Conservation (phyloP, 2,113 vertebrate species). For the Otis tarda region DNA sequence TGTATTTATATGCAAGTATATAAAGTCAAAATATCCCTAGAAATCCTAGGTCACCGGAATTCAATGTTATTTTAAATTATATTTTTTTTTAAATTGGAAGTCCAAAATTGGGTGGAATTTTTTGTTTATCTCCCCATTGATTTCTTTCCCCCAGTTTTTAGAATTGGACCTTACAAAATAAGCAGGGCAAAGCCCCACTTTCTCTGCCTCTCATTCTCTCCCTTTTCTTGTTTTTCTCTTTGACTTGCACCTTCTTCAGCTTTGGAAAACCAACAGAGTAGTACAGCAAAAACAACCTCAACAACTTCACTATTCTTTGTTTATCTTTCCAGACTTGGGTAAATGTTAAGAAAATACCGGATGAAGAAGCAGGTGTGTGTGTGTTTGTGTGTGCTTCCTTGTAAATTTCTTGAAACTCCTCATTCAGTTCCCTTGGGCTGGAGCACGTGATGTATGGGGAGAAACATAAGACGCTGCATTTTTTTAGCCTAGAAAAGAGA, state of each 20-base stretch:
- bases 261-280: neutral
- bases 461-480: neutral
- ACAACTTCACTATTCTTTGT: neutral
- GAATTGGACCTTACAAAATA: neutral
- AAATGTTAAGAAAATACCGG: neutral
- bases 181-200: neutral
- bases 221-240: neutral
- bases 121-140: neutral
- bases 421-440: neutral
- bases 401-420: neutral
- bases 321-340: neutral
- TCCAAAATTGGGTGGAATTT: neutral
- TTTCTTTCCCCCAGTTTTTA: neutral
- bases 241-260: neutral
- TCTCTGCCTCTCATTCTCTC: neutral
- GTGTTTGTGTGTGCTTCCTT: rapidly evolving
- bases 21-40: neutral
- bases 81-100: neutral
- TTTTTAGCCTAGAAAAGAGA: neutral
- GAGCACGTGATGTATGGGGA: neutral
- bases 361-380: neutral
- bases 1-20: neutral
- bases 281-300: neutral
- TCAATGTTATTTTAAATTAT: neutral
- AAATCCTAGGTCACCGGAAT: neutral